Conservation (phyloP, 2,797 vertebrate species). For the Vespertilio murinus region DNA sequence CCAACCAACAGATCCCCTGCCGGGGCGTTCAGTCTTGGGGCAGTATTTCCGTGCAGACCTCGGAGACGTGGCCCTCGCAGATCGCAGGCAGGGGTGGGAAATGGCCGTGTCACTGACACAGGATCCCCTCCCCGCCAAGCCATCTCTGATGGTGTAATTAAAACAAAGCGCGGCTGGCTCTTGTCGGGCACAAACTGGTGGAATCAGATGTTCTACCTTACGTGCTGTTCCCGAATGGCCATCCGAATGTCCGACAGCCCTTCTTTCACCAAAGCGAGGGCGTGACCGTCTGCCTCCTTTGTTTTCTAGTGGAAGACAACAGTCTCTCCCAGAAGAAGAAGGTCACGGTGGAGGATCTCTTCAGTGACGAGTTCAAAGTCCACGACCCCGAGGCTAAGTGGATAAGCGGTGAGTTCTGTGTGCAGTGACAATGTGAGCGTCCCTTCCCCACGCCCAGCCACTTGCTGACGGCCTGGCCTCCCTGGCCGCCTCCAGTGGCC, state of each 20-base stretch:
- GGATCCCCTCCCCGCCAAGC: not conserved
- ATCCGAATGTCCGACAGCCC: too few species aligned
- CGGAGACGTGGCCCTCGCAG: accelerated
- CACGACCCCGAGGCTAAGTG: slow-evolving; percentile 94
- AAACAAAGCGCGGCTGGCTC: not conserved
- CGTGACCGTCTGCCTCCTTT: slow-evolving; percentile 58
- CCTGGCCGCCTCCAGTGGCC: not conserved
- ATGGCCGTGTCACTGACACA: accelerated
- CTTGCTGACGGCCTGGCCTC: not conserved
- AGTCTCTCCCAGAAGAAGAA: slow-evolving; percentile 95
- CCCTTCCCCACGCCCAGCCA: accelerated
- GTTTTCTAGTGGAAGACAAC: slow-evolving; percentile 92
- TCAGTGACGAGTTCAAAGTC: slow-evolving; percentile 91
- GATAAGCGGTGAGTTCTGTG: slow-evolving; percentile 93
- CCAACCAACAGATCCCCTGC: not conserved
- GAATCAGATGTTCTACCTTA: not conserved
- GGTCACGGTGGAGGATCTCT: slow-evolving; percentile 93
- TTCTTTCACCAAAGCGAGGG: not conserved
- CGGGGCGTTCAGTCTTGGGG: not conserved
- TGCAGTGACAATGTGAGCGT: not conserved
- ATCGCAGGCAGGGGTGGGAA: accelerated
- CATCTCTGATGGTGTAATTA: not conserved
- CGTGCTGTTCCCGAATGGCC: accelerated
- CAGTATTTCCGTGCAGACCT: not conserved
- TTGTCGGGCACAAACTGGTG: not conserved